Conservation (phyloP, 2,113 vertebrate species). For the Spilogale gracilis region DNA sequence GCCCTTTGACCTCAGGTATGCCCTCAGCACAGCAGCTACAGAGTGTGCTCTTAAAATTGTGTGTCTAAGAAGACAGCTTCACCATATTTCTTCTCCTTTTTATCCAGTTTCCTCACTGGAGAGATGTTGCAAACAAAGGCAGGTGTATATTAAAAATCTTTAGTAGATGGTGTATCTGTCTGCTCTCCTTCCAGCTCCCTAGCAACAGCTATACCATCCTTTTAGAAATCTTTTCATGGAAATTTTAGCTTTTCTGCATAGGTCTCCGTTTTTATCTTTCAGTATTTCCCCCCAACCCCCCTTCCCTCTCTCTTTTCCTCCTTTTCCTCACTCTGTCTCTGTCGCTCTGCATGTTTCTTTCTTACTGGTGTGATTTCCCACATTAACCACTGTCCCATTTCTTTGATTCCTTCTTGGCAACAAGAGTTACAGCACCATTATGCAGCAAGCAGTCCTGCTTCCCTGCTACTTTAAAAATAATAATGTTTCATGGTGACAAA, state of each 20-base stretch:
- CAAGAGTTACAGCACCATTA: constrained; percentile 54
- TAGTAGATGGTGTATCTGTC: background rate
- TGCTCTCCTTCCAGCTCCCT: constrained; percentile 54
- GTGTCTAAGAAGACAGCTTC: background rate
- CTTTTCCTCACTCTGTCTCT: background rate
- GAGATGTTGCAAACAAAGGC: constrained; percentile 53
- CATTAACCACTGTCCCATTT: constrained; percentile 60
- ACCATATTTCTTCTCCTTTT: background rate
- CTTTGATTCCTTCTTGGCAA: constrained; percentile 75
- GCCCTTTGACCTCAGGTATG: background rate
- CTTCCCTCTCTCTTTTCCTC: background rate
- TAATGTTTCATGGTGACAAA: constrained; percentile 75
- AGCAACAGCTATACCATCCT: constrained; percentile 61
- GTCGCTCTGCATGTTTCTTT: constrained; percentile 34
- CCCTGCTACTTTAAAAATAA: constrained; percentile 78
- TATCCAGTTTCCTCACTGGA: background rate
- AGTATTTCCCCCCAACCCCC: background rate
- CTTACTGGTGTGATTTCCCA: constrained; percentile 67
- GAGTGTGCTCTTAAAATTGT: background rate
- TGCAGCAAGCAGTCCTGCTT: constrained; percentile 49
- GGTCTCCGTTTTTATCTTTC: constrained; percentile 6
- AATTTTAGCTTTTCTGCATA: constrained; percentile 33
- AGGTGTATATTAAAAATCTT: constrained; percentile 61
- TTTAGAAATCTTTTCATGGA: constrained; percentile 60
- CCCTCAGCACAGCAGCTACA: background rate